Percentiles rank a stretch among this genome's conserved stretches.
These are phyloP conservation scores for Ypsolopha scabrella DNA, from an alignment of 2,888 invertebrate species.

Conservation along the genomic window DNA sequence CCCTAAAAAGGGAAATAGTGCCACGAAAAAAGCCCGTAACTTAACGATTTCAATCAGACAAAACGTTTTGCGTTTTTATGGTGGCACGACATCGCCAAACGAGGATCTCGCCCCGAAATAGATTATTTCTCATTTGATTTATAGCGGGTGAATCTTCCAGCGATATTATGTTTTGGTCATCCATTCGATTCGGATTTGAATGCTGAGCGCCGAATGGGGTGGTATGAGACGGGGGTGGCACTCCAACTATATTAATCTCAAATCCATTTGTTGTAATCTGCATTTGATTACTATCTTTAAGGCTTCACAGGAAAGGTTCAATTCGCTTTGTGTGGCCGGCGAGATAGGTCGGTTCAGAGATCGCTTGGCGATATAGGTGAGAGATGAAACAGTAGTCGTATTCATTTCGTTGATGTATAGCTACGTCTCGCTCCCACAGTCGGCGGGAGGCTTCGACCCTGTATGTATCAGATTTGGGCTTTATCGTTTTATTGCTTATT, in stretches of 20 bases:
- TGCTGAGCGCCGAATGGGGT: conserved; percentile 66
- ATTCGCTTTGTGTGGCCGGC: conserved; percentile 41
- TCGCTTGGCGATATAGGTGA: conserved; percentile 66
- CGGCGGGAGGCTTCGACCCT: conserved; percentile 59
- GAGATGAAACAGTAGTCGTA: conserved; percentile 70
- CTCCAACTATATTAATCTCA: conserved; percentile 70
- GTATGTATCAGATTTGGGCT: conserved; percentile 71
- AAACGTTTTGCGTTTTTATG: conserved; percentile 70
- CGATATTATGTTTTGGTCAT: conserved; percentile 72
- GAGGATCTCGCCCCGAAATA: conserved; percentile 68
- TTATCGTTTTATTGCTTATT: conserved; percentile 72
- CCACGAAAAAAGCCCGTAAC: conserved; percentile 49
- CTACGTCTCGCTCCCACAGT: conserved; percentile 52
- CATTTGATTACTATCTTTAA: conserved; percentile 47
- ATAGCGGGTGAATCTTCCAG: conserved; percentile 67
- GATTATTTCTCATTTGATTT: conserved; percentile 73
- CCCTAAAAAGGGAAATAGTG: conserved; percentile 54
- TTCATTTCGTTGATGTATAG: conserved; percentile 63
- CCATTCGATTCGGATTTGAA: conserved; percentile 72
- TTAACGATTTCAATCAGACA: conserved; percentile 68
- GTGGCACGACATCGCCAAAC: conserved; percentile 51
- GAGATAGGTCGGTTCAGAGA: conserved; percentile 66
- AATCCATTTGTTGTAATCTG: conserved; percentile 67
- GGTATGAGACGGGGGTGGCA: conserved; percentile 64
- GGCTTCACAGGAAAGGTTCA: conserved; percentile 37